Percentiles rank a stretch among this genome's conserved stretches.
phyloP scores from a whole-genome alignment of 2,797 vertebrate species.

The Sebastes vulpes region DNA sequence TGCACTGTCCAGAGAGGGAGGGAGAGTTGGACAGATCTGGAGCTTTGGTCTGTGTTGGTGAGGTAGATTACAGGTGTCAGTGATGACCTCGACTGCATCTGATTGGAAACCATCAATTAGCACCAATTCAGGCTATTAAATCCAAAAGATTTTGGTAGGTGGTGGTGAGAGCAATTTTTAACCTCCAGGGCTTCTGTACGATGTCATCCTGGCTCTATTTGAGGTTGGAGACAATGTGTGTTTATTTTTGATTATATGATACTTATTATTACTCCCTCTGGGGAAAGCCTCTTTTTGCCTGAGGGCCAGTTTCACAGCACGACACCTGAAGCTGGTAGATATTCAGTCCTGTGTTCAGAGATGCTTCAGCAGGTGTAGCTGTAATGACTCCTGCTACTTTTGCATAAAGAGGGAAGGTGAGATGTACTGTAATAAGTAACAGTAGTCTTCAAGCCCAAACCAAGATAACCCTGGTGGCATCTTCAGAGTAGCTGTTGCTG shows the following conservation, averaged over 20 bases:
- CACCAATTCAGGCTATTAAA: background rate
- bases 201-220: background rate
- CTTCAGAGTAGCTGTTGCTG: background rate
- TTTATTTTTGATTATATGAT: slow-evolving; percentile 10
- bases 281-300: background rate
- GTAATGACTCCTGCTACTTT: background rate
- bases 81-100: background rate
- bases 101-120: slow-evolving; percentile 15
- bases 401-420: background rate
- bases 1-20: slow-evolving; percentile 23
- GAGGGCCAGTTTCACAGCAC: slow-evolving; percentile 6
- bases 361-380: background rate
- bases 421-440: background rate
- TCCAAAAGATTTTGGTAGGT: background rate
- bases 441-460: background rate
- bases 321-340: background rate
- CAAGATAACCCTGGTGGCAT: background rate
- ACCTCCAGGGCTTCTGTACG: background rate
- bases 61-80: slow-evolving; percentile 27
- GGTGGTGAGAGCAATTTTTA: background rate
- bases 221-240: background rate
- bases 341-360: background rate
- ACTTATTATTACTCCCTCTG: background rate
- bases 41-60: background rate
- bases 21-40: background rate